Percentiles rank a stretch among this genome's conserved stretches.
phyloP scores from a whole-genome alignment of 30 jellyfish, hydroid and myxozoan species.

The Phacellophora camtschatica region DNA sequence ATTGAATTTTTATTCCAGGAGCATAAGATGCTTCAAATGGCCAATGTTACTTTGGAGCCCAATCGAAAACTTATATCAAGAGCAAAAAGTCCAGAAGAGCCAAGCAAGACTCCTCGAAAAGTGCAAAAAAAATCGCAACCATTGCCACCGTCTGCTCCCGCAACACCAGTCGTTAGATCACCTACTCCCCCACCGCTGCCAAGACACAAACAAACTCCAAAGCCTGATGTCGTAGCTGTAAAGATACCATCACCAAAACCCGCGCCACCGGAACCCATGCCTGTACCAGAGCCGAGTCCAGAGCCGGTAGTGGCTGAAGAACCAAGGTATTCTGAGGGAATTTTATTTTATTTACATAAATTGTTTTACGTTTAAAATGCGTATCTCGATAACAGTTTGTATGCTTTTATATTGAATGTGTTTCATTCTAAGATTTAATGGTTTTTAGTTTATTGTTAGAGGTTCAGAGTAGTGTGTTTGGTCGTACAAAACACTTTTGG shows the following conservation, averaged over 20 bases:
- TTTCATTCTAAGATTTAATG: no score
- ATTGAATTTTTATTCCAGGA: neutral
- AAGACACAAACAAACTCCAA: constrained; percentile 27
- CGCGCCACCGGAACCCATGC: constrained; percentile 25
- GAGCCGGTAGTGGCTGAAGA: neutral
- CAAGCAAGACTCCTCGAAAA: neutral
- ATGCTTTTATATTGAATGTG: no score
- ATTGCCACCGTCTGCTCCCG: neutral
- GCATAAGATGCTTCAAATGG: constrained; percentile 11
- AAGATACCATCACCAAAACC: neutral
- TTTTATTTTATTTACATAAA: neutral
- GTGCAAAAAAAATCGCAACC: neutral
- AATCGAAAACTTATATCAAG: constrained; percentile 13
- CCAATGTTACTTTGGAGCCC: constrained; percentile 14
- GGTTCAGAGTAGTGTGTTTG: no score
- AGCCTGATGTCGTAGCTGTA: neutral
- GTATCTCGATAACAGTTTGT: no score
- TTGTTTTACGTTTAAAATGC: no score
- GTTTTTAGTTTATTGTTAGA: no score
- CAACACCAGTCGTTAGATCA: neutral
- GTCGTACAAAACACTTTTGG: no score
- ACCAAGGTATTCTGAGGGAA: constrained; percentile 18
- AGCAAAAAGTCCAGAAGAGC: constrained; percentile 3
- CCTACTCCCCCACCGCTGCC: neutral
- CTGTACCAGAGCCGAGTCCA: constrained; percentile 14